Base-by-base conservation (phyloP, 2,797 vertebrate species). In the Lates japonicus region DNA sequence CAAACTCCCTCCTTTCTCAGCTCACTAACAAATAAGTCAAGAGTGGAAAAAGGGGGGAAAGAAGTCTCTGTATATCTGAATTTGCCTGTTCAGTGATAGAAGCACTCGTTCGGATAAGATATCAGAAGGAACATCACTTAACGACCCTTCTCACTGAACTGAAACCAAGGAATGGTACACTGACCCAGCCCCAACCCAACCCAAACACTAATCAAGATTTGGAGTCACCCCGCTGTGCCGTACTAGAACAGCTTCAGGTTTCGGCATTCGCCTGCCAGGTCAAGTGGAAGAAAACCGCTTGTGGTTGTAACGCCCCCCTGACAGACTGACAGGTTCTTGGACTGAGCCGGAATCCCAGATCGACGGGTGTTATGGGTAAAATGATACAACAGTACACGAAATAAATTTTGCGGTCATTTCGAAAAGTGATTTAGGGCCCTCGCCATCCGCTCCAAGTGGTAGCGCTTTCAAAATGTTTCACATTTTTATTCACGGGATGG, bases 281-380 rank as follows among this genome's bases (percentile, higher is more conserved):
- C 75, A 76, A 87, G 70, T 79, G 76, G 73, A 74, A 86, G 80
- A 82, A 79, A 87, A 87, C 8, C 0, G 20, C 78, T 80, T 78
- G 87, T 74, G 85, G 83, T 84, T 4, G 20, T 62, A 65, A 85
- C 54, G 22, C 41, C 76, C 59, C 68, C 76, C 80, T 80, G 82
- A 89, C 83, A 67, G 66, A 46, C 52, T 81, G 90, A 90, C 87
- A 88, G 72, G 80, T 85, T 91, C 82, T 91, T 90, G 90, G 90
- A 88, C 41, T 39, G 44, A 75, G 68, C 58, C 2, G 0, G 1
- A 69, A 51, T 63, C 73, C 80, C 64, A 68, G 58, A 88, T 86
- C 77, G 73, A 75, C 19, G 51, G 61, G 73, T 54, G 76, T 84
- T 87, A 80, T 73, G 63, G 66, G 83, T 87, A 92, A 93, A 91